Conservation (phyloP, 30 jellyfish, hydroid and myxozoan genomes). For the Aurelia sp. region DNA sequence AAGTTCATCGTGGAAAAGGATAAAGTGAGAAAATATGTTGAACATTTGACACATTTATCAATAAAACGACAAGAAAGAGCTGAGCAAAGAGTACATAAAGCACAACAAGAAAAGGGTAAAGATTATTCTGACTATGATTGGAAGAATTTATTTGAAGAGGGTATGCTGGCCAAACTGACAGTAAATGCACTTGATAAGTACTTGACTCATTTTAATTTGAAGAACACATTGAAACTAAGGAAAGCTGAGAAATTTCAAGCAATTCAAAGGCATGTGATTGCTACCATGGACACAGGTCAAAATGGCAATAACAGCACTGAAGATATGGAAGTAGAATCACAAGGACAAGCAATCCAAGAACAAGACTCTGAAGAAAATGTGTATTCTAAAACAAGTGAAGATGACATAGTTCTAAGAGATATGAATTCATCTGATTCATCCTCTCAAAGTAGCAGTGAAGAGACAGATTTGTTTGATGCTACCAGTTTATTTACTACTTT, state of each 20-base stretch:
- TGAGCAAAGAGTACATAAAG: not conserved
- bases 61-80: not conserved
- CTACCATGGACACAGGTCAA: not conserved
- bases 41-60: not conserved
- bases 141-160: not conserved
- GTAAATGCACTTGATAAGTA: slow-evolving; percentile 1
- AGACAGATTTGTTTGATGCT: no score
- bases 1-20: slow-evolving; percentile 20
- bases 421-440: no score
- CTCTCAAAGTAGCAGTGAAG: no score
- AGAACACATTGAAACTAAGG: not conserved
- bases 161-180: not conserved
- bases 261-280: not conserved
- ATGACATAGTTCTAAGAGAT: not conserved
- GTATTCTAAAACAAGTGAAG: not conserved
- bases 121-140: not conserved
- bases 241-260: not conserved
- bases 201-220: not conserved
- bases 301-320: not conserved
- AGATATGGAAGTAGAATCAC: not conserved
- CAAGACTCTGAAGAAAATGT: not conserved
- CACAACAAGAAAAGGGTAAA: not conserved
- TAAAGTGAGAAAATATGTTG: slow-evolving; percentile 2
- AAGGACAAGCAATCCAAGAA: not conserved
- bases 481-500: no score